phyloP scores from a whole-genome alignment of 2,113 vertebrate genomes.

The Astatoreochromis straeleni region DNA sequence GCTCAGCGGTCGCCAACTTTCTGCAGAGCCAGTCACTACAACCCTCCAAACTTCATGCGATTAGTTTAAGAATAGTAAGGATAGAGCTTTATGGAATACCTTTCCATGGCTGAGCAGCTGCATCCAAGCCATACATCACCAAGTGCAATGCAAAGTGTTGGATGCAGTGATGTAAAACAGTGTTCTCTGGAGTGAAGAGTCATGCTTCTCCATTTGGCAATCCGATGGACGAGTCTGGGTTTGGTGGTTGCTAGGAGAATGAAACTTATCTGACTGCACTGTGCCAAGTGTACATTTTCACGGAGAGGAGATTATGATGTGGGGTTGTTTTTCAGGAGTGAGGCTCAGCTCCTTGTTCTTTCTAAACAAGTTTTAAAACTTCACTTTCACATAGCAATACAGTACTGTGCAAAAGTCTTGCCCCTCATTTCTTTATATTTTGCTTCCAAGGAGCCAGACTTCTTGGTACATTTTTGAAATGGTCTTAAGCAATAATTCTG shows the following conservation, averaged over 20 bases:
- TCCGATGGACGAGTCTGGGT: background rate
- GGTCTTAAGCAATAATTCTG: background rate
- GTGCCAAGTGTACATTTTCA: background rate
- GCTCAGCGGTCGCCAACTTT: background rate
- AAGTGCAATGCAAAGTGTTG: background rate
- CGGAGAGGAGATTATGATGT: background rate
- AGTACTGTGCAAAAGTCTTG: background rate
- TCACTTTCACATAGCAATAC: background rate
- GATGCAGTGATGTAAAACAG: background rate
- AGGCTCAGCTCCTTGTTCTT: background rate
- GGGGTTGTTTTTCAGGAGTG: background rate
- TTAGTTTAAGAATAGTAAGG: background rate
- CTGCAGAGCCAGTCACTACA: background rate
- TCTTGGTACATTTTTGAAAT: background rate
- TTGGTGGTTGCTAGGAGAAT: background rate
- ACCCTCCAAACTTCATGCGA: background rate
- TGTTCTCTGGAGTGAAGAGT: background rate
- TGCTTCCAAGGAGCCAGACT: background rate
- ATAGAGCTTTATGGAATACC: background rate
- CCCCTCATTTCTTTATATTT: background rate
- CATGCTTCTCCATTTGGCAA: background rate
- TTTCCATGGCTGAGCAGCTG: background rate
- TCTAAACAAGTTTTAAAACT: background rate
- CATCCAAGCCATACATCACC: rapidly evolving
- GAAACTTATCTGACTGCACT: background rate